These are phyloP conservation scores for Fistularia commersonii DNA, from an alignment of 2,797 vertebrate species.

Conservation along the genomic window DNA sequence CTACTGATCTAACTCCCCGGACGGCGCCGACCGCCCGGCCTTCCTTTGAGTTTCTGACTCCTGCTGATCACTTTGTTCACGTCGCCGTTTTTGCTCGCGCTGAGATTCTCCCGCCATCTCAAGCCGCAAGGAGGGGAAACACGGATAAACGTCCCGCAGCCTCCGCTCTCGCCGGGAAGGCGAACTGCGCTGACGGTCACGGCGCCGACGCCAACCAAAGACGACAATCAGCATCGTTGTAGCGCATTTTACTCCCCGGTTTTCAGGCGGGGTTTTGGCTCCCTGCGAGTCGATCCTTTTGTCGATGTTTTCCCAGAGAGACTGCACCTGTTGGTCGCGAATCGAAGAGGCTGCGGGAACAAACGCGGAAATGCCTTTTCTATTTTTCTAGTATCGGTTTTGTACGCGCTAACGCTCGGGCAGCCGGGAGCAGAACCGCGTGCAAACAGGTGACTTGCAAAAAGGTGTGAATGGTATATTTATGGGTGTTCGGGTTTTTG, in stretches of 20 bases:
- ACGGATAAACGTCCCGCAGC: too few species aligned
- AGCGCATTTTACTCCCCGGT: too few species aligned
- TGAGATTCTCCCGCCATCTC: too few species aligned
- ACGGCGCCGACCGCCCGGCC: conserved; percentile 48
- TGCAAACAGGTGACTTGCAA: conserved; percentile 23
- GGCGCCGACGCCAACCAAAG: conserved; percentile 22
- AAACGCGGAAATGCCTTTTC: conserved; percentile 50
- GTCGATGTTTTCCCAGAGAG: too few species aligned
- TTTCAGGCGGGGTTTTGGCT: too few species aligned
- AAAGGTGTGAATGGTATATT: conserved; percentile 60
- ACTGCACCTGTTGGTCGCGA: conserved; percentile 27
- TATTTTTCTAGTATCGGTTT: too few species aligned
- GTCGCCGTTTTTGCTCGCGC: not conserved
- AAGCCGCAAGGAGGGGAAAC: too few species aligned
- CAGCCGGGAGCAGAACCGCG: too few species aligned
- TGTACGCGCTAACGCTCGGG: too few species aligned
- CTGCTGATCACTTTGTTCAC: conserved; percentile 64
- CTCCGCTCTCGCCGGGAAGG: too few species aligned
- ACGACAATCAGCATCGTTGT: conserved; percentile 54
- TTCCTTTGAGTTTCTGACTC: conserved; percentile 39
- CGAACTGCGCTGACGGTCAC: conserved; percentile 5
- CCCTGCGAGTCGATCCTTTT: too few species aligned
- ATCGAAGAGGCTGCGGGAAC: conserved; percentile 63
- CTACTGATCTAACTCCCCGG: conserved; percentile 69
- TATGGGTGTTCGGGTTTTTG: conserved; percentile 58